Conservation (phyloP, 2,888 invertebrate species). For the Invenusta paracnida region DNA sequence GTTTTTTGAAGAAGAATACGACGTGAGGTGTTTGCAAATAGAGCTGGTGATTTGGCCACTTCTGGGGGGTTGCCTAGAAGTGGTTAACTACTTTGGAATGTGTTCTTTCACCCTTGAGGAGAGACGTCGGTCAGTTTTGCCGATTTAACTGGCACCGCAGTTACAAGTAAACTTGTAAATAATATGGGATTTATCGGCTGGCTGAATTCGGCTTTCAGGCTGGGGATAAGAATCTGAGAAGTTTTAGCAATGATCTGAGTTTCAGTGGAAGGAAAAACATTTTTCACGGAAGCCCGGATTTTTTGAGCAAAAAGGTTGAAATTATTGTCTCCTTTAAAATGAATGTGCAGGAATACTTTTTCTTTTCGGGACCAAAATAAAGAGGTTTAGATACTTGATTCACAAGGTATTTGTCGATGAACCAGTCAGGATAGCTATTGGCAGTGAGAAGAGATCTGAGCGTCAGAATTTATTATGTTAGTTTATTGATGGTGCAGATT, state of each 20-base stretch:
- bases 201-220: too few species aligned
- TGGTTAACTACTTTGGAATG: background rate
- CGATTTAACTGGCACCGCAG: background rate
- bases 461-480: background rate
- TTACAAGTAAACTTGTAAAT: too few species aligned
- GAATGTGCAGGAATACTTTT: background rate
- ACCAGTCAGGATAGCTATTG: background rate
- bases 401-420: background rate
- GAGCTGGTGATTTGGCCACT: background rate
- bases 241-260: background rate
- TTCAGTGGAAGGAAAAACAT: background rate
- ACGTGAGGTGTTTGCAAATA: background rate
- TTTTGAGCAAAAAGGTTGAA: too few species aligned
- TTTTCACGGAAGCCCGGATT: too few species aligned
- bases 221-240: too few species aligned
- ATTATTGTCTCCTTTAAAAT: background rate
- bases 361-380: background rate
- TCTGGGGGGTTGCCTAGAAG: background rate
- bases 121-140: background rate
- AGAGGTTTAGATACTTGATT: background rate
- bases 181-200: too few species aligned
- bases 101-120: background rate
- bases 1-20: too few species aligned
- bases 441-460: background rate
- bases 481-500: background rate